A percentile compares a stretch with the other conserved stretches of the same genome.
These are phyloP conservation scores for Gnathonemus echidnorhynchus DNA, from an alignment of 2,113 vertebrate genomes.

Conservation along the genomic window DNA sequence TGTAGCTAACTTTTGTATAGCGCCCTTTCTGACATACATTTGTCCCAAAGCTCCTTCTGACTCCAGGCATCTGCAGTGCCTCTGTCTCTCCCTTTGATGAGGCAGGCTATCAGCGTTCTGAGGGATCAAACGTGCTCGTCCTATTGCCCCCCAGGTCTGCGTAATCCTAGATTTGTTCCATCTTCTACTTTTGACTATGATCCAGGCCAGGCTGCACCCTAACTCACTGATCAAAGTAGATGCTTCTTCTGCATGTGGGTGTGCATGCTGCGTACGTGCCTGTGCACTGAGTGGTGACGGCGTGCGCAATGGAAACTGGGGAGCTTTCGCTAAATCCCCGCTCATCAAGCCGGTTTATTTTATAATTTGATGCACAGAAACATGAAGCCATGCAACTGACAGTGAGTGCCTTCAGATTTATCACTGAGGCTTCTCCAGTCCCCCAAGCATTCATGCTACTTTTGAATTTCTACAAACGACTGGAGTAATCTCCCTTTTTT, in stretches of 20 bases:
- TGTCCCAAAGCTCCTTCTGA: neutral
- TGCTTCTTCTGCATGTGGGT: slow-evolving; percentile 22
- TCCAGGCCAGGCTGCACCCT: slow-evolving; percentile 20
- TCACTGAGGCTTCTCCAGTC: neutral
- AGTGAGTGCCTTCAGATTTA: neutral
- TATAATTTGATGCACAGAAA: neutral
- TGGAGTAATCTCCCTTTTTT: neutral
- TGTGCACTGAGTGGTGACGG: slow-evolving; percentile 2
- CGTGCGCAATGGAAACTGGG: neutral
- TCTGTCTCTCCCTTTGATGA: slow-evolving; percentile 41
- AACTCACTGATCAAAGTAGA: slow-evolving; percentile 44
- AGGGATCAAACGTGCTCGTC: slow-evolving; percentile 33
- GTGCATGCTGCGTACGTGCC: slow-evolving; percentile 19
- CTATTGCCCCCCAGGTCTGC: slow-evolving; percentile 39
- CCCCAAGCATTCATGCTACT: neutral
- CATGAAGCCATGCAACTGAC: neutral
- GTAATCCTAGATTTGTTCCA: slow-evolving; percentile 49
- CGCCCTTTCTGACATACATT: neutral
- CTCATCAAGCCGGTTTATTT: neutral
- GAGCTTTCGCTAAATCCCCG: neutral
- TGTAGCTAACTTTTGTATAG: neutral
- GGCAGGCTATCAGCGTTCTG: slow-evolving; percentile 43
- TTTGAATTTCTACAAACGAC: neutral
- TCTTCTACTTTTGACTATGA: slow-evolving; percentile 36
- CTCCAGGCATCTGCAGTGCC: neutral